A percentile compares a stretch with the other conserved stretches of the same genome.
These are phyloP conservation scores for Carduelis carduelis DNA, from an alignment of 2,797 vertebrate genomes.

Conservation along the genomic window DNA sequence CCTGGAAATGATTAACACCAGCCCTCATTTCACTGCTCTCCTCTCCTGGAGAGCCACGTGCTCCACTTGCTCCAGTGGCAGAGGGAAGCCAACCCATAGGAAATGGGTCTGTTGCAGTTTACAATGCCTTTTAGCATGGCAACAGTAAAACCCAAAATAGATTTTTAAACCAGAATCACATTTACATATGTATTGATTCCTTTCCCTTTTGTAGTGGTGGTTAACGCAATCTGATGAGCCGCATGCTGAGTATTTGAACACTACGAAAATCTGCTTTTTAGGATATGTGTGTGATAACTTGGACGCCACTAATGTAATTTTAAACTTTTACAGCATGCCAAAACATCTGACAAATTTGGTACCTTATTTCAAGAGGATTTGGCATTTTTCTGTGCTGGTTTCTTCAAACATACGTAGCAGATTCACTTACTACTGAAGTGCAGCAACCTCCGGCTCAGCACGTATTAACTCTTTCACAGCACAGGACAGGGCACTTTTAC, in stretches of 20 bases:
- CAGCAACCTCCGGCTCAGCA: neutral
- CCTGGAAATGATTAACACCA: slow-evolving; percentile 33
- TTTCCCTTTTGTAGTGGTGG: slow-evolving; percentile 49
- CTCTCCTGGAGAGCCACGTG: neutral
- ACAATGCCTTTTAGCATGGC: slow-evolving; percentile 33
- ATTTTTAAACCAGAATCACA: slow-evolving; percentile 55
- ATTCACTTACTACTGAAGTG: neutral
- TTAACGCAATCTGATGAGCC: slow-evolving; percentile 56
- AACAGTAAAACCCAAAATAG: slow-evolving; percentile 46
- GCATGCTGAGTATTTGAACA: neutral
- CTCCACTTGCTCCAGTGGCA: neutral
- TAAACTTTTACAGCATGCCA: neutral
- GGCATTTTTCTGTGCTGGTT: neutral
- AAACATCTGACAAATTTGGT: slow-evolving; percentile 43
- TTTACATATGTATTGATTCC: slow-evolving; percentile 63
- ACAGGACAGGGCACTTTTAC: neutral
- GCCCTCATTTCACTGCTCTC: neutral
- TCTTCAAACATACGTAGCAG: neutral
- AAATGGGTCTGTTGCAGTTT: neutral
- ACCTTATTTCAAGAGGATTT: slow-evolving; percentile 28
- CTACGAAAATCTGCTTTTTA: neutral
- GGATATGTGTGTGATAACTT: neutral
- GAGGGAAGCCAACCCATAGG: neutral
- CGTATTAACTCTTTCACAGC: slow-evolving; percentile 4
- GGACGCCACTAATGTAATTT: neutral